Conservation (phyloP, 2,888 invertebrate genomes). For the Lymantria dispar region DNA sequence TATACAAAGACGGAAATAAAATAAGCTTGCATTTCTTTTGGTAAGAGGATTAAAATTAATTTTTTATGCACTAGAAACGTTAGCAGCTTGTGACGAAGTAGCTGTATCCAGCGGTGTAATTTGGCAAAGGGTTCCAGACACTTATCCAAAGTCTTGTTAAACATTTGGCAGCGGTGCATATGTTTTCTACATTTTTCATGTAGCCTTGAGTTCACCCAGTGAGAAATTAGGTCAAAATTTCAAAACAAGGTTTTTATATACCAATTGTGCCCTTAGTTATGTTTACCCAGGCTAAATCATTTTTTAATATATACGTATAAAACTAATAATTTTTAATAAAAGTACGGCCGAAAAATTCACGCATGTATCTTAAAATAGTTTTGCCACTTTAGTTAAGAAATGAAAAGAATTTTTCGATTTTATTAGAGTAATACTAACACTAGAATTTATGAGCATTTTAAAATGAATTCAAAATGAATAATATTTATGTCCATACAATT, state of each 20-base stretch:
- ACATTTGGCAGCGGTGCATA: conserved; percentile 9
- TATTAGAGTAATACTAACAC: no score
- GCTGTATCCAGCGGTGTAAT: conserved; percentile 13
- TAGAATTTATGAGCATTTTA: no score
- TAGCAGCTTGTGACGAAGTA: conserved; percentile 10
- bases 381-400: no score
- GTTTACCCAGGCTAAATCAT: no score
- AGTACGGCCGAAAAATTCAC: no score
- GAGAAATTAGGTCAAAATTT: conserved; percentile 1
- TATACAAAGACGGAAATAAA: background rate
- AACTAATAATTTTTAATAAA: no score
- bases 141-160: conserved; percentile 17
- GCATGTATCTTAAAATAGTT: no score
- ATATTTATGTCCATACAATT: no score
- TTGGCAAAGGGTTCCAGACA: conserved; percentile 18
- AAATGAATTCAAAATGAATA: no score
- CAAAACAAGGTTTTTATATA: background rate
- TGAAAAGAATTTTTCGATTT: no score
- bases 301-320: no score
- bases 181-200: conserved; percentile 1
- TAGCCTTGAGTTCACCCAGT: background rate
- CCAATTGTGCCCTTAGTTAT: no score
- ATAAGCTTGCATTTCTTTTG: background rate
- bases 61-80: background rate
- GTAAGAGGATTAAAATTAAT: background rate